Base-by-base conservation (phyloP, 2,797 vertebrate genomes). In the Philypnodon macrostomus region DNA sequence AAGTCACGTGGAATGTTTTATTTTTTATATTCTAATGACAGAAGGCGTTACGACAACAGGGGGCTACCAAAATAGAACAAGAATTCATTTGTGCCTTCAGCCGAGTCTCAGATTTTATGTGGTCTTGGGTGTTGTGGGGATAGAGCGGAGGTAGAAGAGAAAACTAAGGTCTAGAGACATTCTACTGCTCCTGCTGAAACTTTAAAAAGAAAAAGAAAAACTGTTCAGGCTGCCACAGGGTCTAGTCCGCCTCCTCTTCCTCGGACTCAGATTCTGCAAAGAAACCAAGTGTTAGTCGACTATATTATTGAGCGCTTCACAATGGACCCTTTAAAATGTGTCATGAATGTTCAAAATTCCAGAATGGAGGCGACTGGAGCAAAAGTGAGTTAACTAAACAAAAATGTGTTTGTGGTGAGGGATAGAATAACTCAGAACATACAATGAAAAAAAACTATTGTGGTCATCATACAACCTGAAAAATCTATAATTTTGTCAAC, bases 181-280 rank as follows among this genome's bases (percentile, higher is more conserved):
- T 88, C 90, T 92, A 92, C 88, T 86, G 87, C 88, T 92, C 90
- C 90, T 88, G 79, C 54, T 90, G 90, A 91, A 90, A 89, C 80
- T 90, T 83, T n/a, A n/a, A n/a, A n/a, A n/a, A n/a, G n/a, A n/a
- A n/a, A n/a, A n/a, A n/a, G n/a, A 78, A 81, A 87, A 29, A 39
- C 39, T 37, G 21, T 30, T 23, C 39, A 8, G 61, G 52, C 60
- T 51, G 56, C 11, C 13, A 31, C 59, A 76, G 57, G 83, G 65
- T 49, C 93, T 86, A 98, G 88, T 97, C 95, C 9, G 89, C 94
- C 64, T 98, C 96, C 84, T 98, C 96, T 53, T 91, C 94, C 26
- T 98, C 96, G 2, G 95, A 98, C 47, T 98, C 95, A 0, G 96
- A 98, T 80, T 98, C 96, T 98, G 87, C n/a, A 63, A 84, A 36